A percentile compares a stretch with the other conserved stretches of the same genome.
Conservation (phyloP, 2,113 vertebrate genomes). For the Calonectris borealis region DNA sequence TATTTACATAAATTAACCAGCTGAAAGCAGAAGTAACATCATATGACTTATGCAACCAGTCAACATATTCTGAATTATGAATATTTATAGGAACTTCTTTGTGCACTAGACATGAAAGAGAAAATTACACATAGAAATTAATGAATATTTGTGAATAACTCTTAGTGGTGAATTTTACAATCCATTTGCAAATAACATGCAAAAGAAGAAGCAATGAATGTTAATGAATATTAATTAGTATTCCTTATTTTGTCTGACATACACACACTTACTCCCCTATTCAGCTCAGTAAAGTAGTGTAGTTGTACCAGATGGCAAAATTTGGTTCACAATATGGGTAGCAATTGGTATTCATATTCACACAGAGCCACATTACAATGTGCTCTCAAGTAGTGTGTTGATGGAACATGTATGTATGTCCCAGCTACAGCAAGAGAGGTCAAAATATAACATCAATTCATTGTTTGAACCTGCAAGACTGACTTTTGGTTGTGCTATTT, state of each 20-base stretch:
- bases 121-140: slow-evolving; percentile 18
- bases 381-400: not conserved
- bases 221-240: slow-evolving; percentile 33
- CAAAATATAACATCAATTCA: not conserved
- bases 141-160: slow-evolving; percentile 29
- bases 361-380: not conserved
- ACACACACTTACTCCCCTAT: not conserved
- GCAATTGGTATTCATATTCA: not conserved
- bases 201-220: not conserved
- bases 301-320: slow-evolving; percentile 50
- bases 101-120: not conserved
- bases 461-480: not conserved
- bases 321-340: slow-evolving; percentile 30
- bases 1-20: slow-evolving; percentile 36
- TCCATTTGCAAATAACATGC: not conserved
- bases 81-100: slow-evolving; percentile 33
- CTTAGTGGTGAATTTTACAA: not conserved
- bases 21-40: not conserved
- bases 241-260: not conserved
- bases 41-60: not conserved
- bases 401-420: not conserved
- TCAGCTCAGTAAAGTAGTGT: not conserved
- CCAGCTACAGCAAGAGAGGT: not conserved
- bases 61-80: not conserved
- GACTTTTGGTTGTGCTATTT: not conserved